phyloP scores from a whole-genome alignment of 1,140 invertebrate species.

The Drosophila fuyamai region DNA sequence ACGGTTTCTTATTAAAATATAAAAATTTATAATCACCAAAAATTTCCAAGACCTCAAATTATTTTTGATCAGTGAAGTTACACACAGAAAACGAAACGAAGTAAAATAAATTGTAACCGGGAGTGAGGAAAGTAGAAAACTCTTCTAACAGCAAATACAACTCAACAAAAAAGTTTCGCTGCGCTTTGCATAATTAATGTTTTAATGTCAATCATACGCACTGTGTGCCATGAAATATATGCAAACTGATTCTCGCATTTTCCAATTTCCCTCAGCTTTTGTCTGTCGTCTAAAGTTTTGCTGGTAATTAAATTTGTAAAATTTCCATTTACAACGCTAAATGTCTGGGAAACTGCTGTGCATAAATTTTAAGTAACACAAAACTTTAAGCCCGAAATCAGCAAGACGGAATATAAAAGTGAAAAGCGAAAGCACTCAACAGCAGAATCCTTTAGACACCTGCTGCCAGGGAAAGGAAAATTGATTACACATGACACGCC shows the following conservation, averaged over 20 bases:
- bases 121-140: neutral
- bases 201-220: slow-evolving; percentile 82
- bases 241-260: slow-evolving; percentile 63
- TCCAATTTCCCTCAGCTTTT: slow-evolving; percentile 42
- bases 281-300: slow-evolving; percentile 28
- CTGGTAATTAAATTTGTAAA: slow-evolving; percentile 71
- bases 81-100: slow-evolving; percentile 7
- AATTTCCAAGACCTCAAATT: too few species aligned
- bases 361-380: slow-evolving; percentile 13
- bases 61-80: slow-evolving; percentile 7
- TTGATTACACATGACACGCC: slow-evolving; percentile 77
- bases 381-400: slow-evolving; percentile 3
- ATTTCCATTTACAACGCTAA: slow-evolving; percentile 18
- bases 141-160: slow-evolving; percentile 39
- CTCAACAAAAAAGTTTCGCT: slow-evolving; percentile 56
- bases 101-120: slow-evolving; percentile 10
- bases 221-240: slow-evolving; percentile 75
- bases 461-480: slow-evolving; percentile 42
- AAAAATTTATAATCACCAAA: too few species aligned
- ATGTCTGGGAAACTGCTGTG: neutral
- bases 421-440: slow-evolving; percentile 28
- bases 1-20: too few species aligned
- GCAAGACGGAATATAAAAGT: neutral
- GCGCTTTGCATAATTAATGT: slow-evolving; percentile 77
- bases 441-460: slow-evolving; percentile 42